Percentiles rank a stretch among this genome's conserved stretches.
Evolutionary conservation across 2,113 vertebrate species (phyloP).

Genomic region (Eretmodus cyanostictus): DNA sequence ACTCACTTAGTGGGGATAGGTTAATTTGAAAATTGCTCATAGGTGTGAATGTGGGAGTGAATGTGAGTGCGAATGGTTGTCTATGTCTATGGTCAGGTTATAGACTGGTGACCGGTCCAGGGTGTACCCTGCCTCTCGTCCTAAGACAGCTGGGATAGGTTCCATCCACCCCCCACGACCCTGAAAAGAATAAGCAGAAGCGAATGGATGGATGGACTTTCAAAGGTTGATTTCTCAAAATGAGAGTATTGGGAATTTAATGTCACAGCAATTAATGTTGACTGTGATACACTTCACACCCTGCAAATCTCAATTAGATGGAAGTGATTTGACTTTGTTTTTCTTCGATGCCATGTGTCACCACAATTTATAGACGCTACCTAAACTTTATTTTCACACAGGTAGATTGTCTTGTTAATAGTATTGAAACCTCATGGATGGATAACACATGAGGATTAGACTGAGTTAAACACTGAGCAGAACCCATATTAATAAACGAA

Average conservation of each 20-base stretch:
- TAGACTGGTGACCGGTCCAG: not conserved
- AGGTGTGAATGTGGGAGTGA: not conserved
- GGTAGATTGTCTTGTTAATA: not conserved
- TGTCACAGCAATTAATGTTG: not conserved
- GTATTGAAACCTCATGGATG: not conserved
- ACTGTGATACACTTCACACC: not conserved
- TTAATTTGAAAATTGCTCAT: not conserved
- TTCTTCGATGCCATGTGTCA: not conserved
- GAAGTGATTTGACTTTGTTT: not conserved
- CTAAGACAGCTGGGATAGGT: not conserved
- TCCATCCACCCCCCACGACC: not conserved
- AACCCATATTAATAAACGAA: not conserved
- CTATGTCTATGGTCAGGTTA: not conserved
- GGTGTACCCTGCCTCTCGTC: rapidly evolving
- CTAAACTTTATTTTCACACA: not conserved
- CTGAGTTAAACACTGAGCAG: not conserved
- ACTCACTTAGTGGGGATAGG: not conserved
- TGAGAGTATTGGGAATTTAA: not conserved
- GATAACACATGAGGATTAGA: not conserved
- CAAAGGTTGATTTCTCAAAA: not conserved
- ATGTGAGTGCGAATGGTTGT: not conserved
- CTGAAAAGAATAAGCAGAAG: not conserved
- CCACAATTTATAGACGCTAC: not conserved
- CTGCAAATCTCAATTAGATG: not conserved
- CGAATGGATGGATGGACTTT: not conserved